These are phyloP conservation scores for Potorous gilbertii DNA, from an alignment of 2,797 vertebrate genomes.

Conservation along the genomic window DNA sequence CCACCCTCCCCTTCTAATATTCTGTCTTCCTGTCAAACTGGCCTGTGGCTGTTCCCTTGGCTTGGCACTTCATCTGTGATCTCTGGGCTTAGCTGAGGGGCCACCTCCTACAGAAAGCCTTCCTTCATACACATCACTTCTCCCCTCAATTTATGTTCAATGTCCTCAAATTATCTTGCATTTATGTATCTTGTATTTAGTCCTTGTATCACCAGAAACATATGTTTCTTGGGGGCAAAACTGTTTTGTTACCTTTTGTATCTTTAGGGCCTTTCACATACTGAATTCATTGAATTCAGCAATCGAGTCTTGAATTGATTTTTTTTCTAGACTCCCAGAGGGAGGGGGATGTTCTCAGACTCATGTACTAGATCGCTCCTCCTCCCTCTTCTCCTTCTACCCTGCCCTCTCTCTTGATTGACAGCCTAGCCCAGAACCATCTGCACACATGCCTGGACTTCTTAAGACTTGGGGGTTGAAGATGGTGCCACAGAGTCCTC, in stretches of 20 bases:
- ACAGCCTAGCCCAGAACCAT: not conserved
- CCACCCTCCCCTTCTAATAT: not conserved
- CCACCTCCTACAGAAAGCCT: not conserved
- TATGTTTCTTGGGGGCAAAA: not conserved
- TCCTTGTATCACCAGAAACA: not conserved
- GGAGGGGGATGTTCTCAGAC: not conserved
- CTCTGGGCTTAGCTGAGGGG: not conserved
- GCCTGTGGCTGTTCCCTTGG: not conserved
- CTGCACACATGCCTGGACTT: not conserved
- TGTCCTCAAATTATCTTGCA: not conserved
- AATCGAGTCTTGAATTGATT: not conserved
- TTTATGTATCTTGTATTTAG: not conserved
- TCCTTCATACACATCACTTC: not conserved
- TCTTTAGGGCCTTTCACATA: not conserved
- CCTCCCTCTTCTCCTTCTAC: not conserved
- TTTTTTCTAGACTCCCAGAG: not conserved
- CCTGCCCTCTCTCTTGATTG: not conserved
- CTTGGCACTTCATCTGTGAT: not conserved
- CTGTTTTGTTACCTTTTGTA: not conserved
- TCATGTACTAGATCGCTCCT: not conserved
- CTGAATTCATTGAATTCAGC: not conserved
- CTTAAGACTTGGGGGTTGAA: not conserved
- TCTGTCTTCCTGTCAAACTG: not conserved
- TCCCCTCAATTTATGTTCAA: not conserved
- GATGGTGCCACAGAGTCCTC: not conserved